Conservation (phyloP, 2,797 vertebrate genomes). For the Bucorvus abyssinicus region DNA sequence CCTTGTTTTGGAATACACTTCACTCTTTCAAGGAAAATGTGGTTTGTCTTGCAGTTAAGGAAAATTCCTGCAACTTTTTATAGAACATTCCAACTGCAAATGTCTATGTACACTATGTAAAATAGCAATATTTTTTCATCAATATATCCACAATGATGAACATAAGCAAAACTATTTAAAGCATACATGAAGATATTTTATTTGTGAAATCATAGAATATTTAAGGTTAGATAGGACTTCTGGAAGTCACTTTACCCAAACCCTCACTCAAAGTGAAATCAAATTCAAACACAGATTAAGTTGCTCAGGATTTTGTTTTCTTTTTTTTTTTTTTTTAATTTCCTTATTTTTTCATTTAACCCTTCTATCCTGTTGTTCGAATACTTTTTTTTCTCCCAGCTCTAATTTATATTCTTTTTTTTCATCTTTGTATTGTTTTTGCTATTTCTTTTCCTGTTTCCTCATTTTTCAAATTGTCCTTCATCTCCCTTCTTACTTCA, state of each 20-base stretch:
- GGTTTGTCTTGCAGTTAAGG: not conserved
- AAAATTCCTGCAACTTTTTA: not conserved
- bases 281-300: not conserved
- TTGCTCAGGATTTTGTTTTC: not conserved
- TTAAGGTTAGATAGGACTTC: not conserved
- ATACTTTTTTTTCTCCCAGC: not conserved
- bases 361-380: not conserved
- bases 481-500: not conserved
- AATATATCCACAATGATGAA: not conserved
- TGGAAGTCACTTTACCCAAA: not conserved
- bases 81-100: not conserved
- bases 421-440: not conserved
- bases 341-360: not conserved
- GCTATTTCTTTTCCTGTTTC: not conserved
- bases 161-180: not conserved
- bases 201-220: not conserved
- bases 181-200: rapidly evolving
- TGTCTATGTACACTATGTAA: not conserved
- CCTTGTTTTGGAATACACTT: not conserved
- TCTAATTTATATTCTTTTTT: not conserved
- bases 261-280: not conserved
- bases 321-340: not conserved
- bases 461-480: not conserved
- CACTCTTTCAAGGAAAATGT: not conserved
- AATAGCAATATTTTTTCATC: not conserved